Conservation (phyloP, 1,140 invertebrate species). For the Lepidurus apus region DNA sequence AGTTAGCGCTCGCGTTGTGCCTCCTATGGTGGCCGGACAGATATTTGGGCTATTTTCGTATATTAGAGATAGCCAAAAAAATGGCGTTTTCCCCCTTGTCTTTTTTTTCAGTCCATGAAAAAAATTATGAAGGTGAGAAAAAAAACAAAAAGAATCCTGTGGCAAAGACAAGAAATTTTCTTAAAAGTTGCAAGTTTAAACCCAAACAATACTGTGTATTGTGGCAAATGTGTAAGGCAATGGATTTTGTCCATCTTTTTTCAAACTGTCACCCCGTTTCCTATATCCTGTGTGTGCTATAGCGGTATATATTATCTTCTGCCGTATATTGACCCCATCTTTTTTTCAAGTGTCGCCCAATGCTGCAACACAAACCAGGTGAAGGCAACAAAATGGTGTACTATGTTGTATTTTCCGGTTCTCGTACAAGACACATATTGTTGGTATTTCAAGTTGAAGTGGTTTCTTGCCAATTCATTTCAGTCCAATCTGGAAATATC, state of each 20-base stretch:
- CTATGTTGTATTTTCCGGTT: background rate
- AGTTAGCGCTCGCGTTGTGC: background rate
- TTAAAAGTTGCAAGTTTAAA: constrained; percentile 10
- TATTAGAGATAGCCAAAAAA: background rate
- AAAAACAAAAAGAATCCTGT: background rate
- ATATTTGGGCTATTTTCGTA: constrained; percentile 7
- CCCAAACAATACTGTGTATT: constrained; percentile 22
- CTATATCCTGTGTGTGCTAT: background rate
- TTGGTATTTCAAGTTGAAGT: background rate
- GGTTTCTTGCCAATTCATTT: background rate
- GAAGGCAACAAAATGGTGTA: constrained; percentile 1
- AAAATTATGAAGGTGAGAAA: background rate
- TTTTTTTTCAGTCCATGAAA: background rate
- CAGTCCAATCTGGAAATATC: background rate
- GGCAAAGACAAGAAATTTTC: background rate
- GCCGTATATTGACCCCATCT: background rate
- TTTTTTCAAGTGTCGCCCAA: background rate
- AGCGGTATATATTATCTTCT: background rate
- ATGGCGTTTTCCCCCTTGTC: background rate
- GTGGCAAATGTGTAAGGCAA: constrained; percentile 9
- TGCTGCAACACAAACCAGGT: background rate
- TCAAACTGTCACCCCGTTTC: background rate
- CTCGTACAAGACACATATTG: background rate
- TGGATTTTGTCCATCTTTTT: background rate
- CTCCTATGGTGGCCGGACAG: constrained; percentile 12